Evolutionary conservation across 1,140 invertebrate species (phyloP), one percentile per base, ranked within the genome.

Genomic region (Leptinotarsa lineolata): DNA sequence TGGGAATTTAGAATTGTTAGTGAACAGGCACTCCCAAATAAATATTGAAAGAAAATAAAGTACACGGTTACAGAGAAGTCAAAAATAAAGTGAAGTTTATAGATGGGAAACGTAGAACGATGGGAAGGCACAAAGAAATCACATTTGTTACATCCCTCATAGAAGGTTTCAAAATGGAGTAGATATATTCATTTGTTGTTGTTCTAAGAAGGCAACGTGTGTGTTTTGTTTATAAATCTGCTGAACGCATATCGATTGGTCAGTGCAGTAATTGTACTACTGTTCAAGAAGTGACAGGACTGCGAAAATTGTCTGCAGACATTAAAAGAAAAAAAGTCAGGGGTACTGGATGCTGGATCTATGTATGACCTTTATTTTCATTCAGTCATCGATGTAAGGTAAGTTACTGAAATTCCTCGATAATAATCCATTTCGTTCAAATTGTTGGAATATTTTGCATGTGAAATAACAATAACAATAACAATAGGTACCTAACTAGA

Each of bases 91-190:
- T 69, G 68, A 69, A 69, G 48, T 69, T 69, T 59, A 58, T 59
- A 69, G 68, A 69, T 58, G 68, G 22, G 54, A 58, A 59, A 59
- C 68, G 21, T 11, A 24, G 48, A 30, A 60, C 58, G 68, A 69
- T 60, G 54, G 46, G 21, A 69, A 69, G 54, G 24, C 68, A 69
- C 68, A 69, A 69, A 69, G 68, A 69, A 69, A 58, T 69, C 68
- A 69, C 15, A 48, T 69, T 69, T 58, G 68, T 60, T 54, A 69
- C 68, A 58, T 59, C 54, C 45, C 66, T 68, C 30, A 30, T 69
- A 54, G 45, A 69, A 69, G 68, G 68, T 69, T 69, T 69, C 68
- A 69, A 69, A 69, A 69, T 69, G 68, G 68, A 69, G 68, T 69
- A 69, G 68, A 59, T 58, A 59, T 58, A 68, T 69, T 30, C 68